These are phyloP conservation scores for Clarias gariepinus DNA, from an alignment of 2,113 vertebrate species.

Conservation along the genomic window DNA sequence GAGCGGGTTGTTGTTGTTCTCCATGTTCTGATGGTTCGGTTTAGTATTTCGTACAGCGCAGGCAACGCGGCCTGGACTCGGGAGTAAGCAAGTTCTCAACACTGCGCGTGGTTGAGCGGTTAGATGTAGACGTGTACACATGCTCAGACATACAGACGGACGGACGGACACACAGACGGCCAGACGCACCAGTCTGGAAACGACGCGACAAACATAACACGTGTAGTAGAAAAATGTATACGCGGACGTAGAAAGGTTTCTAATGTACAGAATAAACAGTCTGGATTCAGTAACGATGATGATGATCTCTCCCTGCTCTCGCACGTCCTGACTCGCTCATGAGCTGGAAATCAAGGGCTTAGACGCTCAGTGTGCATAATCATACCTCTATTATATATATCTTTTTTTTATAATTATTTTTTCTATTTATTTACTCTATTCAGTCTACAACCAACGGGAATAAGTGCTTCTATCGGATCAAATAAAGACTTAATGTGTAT, in stretches of 20 bases:
- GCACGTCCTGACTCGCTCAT: slow-evolving; percentile 19
- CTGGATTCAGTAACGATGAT: not conserved
- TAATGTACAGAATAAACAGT: slow-evolving; percentile 38
- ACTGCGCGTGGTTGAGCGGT: slow-evolving; percentile 48
- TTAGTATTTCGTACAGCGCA: slow-evolving; percentile 48
- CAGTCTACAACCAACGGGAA: slow-evolving; percentile 21
- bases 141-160: slow-evolving; percentile 32
- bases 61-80: slow-evolving; percentile 47
- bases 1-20: not conserved
- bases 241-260: slow-evolving; percentile 19
- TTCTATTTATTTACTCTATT: not conserved
- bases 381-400: not conserved
- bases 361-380: slow-evolving; percentile 42
- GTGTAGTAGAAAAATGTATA: slow-evolving; percentile 33
- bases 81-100: slow-evolving; percentile 40
- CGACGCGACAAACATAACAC: slow-evolving; percentile 29
- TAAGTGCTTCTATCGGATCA: slow-evolving; percentile 45
- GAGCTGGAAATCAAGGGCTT: slow-evolving; percentile 9
- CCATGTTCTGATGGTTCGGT: slow-evolving; percentile 46
- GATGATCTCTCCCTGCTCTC: slow-evolving; percentile 19
- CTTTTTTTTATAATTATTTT: not conserved
- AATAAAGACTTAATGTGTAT: slow-evolving; percentile 46
- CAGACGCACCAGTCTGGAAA: slow-evolving; percentile 25
- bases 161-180: slow-evolving; percentile 17
- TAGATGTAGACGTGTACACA: slow-evolving; percentile 50